Evolutionary conservation across 1,140 invertebrate species (phyloP), one percentile per base, ranked within the genome.

Genomic region (Lepidurus packardi): DNA sequence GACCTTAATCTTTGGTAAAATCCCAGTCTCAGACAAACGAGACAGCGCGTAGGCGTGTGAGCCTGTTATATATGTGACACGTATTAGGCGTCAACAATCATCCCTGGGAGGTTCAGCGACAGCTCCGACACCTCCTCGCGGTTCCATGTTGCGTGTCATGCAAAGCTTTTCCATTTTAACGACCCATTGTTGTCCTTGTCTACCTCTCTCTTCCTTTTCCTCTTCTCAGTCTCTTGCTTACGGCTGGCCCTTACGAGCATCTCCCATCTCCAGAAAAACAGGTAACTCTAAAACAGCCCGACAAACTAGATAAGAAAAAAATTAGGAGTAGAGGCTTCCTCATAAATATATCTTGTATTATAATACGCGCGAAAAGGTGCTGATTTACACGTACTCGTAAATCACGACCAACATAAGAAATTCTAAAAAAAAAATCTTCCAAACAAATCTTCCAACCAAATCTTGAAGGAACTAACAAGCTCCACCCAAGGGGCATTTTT

Each of bases 41-140:
- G 53, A 65, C 53, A 65, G 53, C 53, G 53, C 53, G 53, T 65
- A 13, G 53, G 53, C 53, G 53, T 65, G 53, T 65, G 53, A 65
- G 53, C 53, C 21, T n/a, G 53, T 65, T 65, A 65, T 65, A 65
- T 65, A 65, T 65, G 53, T 16, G 53, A 65, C 53, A 65, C 53
- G 13, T 65, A 65, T 65, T 65, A 65, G 53, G 53, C 53, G 53
- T 65, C 53, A 65, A 65, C 53, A 65, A 65, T 65, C 53, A 65
- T 65, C 53, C 53, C 53, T n/a, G 53, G 13, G 53, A 65, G 53
- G 13, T 65, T 65, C 53, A 65, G 53, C 53, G 53, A 65, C 53
- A 65, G 53, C 53, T 65, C 53, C 53, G 53, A 65, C 53, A 65
- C 53, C 53, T 65, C 53, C 53, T 65, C 13, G 53, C 16, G 53